Base-by-base conservation (phyloP, 2,797 vertebrate species). In the Lutjanus argentimaculatus region DNA sequence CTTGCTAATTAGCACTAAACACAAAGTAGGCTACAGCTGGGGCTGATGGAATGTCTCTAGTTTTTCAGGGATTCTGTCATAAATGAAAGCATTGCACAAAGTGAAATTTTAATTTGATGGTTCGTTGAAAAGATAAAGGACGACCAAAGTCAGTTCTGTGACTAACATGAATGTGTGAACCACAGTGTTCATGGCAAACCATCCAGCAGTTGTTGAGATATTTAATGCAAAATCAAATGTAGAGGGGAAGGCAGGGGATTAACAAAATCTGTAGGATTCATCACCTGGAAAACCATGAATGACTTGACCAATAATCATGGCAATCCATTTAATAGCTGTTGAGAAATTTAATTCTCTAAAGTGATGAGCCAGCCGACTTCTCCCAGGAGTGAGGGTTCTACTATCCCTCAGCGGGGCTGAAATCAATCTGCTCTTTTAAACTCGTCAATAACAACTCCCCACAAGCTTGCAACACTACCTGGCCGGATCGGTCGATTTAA, bases 341-440 rank as follows among this genome's bases (percentile, higher is more conserved):
- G 14, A 57, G 46, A 67, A 30, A 14, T 40, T 30, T 16, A 2
- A 57, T 21, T 42, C 63, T 51, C n/a, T n/a, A 25, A 21, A 45
- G 49, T 17, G 15, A 12, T 36, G 71, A 64, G 21, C 42, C 2
- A 6, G 12, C 15, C 0, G 49, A 64, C 15, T 12, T 58, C 62
- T 17, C 45, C 17, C 52, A 52, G 64, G 64, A 21, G 62, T 49
- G 42, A 82, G 68, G 52, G 67, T 22, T 13, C 4, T 46, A 55
- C 13, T 25, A 48, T 21, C 30, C 72, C 67, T 55, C 1, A 11
- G 72, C 8, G 40, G 9, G 21, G 30, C 49, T 72, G 43, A 66
- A 89, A 86, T 91, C 87, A 87, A 88, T 90, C 75, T 43, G 58
- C 73, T 66, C 88, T 82, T 91, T 90, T 80, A 86, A 84, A 77